Percentiles rank a stretch among this genome's conserved stretches.
These are phyloP conservation scores for Lasioglossum lativentre DNA, from an alignment of 2,888 invertebrate species.

Conservation along the genomic window DNA sequence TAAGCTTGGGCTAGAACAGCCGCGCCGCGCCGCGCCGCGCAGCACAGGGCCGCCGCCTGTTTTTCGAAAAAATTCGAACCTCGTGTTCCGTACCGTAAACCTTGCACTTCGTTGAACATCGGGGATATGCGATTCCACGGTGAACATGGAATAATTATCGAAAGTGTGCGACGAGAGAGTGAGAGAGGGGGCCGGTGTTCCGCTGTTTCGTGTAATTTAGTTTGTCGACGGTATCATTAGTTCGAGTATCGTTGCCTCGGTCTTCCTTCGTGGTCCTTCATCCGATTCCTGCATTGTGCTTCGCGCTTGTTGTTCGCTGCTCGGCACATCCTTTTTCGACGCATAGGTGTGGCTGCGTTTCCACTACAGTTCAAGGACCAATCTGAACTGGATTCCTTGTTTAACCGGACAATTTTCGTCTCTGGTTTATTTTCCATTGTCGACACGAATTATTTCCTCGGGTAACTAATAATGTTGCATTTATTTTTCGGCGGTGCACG, in stretches of 20 bases:
- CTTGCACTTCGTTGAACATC: neutral
- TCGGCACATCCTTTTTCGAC: conserved; percentile 40
- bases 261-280: conserved; percentile 65
- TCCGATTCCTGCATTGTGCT: conserved; percentile 51
- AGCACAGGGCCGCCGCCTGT: too few relatives aligned
- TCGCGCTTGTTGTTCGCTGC: neutral
- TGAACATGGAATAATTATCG: conserved; percentile 41
- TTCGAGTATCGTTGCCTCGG: conserved; percentile 62
- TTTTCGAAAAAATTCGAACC: neutral
- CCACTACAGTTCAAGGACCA: neutral
- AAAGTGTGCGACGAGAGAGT: conserved; percentile 40
- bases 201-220: conserved; percentile 56
- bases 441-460: too few relatives aligned
- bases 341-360: conserved; percentile 55
- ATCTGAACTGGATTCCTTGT: too few relatives aligned
- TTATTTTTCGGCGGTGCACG: too few relatives aligned
- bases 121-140: conserved; percentile 28
- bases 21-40: too few relatives aligned
- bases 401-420: too few relatives aligned
- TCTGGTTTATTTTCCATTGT: too few relatives aligned
- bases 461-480: too few relatives aligned
- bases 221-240: conserved; percentile 63
- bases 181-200: conserved; percentile 38
- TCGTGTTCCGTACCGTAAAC: neutral
- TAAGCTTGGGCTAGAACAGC: neutral